These are phyloP conservation scores for Coptodon rendalli DNA, from an alignment of 2,113 vertebrate species.

Conservation along the genomic window DNA sequence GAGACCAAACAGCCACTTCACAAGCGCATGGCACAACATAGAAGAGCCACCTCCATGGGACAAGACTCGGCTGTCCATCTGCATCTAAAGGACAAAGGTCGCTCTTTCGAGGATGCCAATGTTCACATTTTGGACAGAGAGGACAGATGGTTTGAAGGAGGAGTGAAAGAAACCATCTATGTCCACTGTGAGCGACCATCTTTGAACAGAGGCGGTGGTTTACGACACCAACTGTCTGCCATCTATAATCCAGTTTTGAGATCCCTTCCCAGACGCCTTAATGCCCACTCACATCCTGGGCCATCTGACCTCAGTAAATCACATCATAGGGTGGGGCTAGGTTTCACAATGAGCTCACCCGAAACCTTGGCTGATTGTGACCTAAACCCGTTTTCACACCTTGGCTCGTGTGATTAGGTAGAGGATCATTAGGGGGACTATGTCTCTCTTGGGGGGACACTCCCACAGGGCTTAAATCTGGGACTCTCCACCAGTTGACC, in stretches of 20 bases:
- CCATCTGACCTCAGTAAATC: not conserved
- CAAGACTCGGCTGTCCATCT: fast-evolving
- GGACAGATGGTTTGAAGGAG: not conserved
- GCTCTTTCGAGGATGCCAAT: fast-evolving
- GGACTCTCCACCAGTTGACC: not conserved
- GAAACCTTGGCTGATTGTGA: fast-evolving
- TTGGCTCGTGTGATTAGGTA: not conserved
- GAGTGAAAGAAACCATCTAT: not conserved
- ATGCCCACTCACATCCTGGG: not conserved
- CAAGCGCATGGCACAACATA: fast-evolving
- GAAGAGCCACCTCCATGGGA: fast-evolving
- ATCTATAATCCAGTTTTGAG: not conserved
- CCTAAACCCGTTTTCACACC: not conserved
- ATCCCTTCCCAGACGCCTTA: not conserved
- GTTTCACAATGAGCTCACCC: not conserved
- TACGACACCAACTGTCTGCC: not conserved
- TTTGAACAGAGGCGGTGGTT: fast-evolving
- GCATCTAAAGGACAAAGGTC: fast-evolving
- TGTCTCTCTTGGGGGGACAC: not conserved
- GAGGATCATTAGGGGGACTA: not conserved
- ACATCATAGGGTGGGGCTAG: fast-evolving
- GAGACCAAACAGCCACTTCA: not conserved
- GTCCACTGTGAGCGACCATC: fast-evolving
- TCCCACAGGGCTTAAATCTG: not conserved
- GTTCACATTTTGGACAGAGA: not conserved